Percentiles rank a stretch among this genome's conserved stretches.
phyloP scores from a whole-genome alignment of 2,113 vertebrate genomes.

The Mugil cephalus region DNA sequence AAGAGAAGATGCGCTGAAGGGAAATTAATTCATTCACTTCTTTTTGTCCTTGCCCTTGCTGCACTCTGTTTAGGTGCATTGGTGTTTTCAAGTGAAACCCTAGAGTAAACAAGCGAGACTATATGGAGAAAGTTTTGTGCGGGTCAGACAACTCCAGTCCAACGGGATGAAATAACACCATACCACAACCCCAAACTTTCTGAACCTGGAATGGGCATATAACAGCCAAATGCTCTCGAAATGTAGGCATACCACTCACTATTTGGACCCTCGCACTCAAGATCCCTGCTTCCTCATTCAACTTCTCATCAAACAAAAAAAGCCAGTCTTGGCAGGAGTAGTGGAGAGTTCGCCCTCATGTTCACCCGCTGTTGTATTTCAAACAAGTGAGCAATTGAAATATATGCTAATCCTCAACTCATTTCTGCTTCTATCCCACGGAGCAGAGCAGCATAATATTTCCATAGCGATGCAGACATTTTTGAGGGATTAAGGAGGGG shows the following conservation, averaged over 20 bases:
- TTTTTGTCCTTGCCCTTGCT: conserved; percentile 3
- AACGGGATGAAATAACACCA: conserved; percentile 25
- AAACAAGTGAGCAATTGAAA: conserved; percentile 65
- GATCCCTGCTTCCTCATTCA: conserved; percentile 10
- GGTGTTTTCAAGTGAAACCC: neutral
- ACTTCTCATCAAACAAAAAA: conserved; percentile 32
- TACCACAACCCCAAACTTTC: neutral
- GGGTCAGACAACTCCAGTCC: conserved; percentile 17
- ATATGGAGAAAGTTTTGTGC: neutral
- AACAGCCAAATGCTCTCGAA: conserved; percentile 11
- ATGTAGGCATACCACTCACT: neutral
- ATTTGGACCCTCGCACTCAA: neutral
- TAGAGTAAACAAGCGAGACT: neutral
- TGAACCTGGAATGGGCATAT: neutral
- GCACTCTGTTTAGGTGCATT: conserved; percentile 8
- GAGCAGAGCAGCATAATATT: conserved; percentile 50
- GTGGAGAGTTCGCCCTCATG: conserved; percentile 30
- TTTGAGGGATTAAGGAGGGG: conserved; percentile 68
- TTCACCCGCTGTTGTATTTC: conserved; percentile 64
- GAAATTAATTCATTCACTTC: conserved; percentile 40
- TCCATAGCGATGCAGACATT: conserved; percentile 60
- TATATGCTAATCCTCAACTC: conserved; percentile 72
- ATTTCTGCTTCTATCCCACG: conserved; percentile 38
- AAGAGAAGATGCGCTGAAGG: conserved; percentile 5
- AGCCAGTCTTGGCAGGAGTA: conserved; percentile 16